A percentile compares a stretch with the other conserved stretches of the same genome.
These are phyloP conservation scores for Andinoacara biseriatus DNA, from an alignment of 2,113 vertebrate species.

Conservation along the genomic window DNA sequence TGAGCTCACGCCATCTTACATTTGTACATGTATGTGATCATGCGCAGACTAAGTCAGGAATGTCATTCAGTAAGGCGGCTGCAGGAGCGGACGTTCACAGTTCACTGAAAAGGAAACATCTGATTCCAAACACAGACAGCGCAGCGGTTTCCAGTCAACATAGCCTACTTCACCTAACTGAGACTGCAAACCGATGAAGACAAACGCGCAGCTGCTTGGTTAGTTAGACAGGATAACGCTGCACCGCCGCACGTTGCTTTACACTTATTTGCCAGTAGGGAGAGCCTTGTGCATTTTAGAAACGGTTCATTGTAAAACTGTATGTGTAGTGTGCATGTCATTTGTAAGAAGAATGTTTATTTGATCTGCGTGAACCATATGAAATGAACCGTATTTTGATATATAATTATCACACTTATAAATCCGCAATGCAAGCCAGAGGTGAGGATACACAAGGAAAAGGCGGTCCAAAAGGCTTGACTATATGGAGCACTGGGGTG, in stretches of 20 bases:
- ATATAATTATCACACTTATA: neutral
- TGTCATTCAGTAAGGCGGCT: constrained; percentile 9
- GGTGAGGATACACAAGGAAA: constrained; percentile 5
- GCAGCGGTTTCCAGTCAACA: constrained; percentile 30
- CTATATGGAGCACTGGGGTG: constrained; percentile 65
- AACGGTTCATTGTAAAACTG: neutral
- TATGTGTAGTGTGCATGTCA: neutral
- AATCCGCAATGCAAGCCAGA: constrained; percentile 23
- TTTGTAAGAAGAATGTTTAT: neutral
- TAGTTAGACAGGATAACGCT: constrained; percentile 27
- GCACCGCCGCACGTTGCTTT: constrained; percentile 48
- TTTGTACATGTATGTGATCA: constrained; percentile 21
- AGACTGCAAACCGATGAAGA: constrained; percentile 11
- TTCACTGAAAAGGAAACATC: constrained; percentile 64
- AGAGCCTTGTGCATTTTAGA: constrained; percentile 51
- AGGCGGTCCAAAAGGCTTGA: constrained; percentile 10
- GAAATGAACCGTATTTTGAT: constrained; percentile 7
- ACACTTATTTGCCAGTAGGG: constrained; percentile 63
- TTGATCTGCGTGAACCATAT: neutral
- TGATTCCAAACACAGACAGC: constrained; percentile 56
- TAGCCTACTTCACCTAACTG: constrained; percentile 14
- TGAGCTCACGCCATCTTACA: constrained; percentile 10
- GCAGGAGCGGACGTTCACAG: constrained; percentile 49
- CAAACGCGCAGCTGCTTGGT: constrained; percentile 13
- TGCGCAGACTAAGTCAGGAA: constrained; percentile 18